Percentiles rank a stretch among this genome's conserved stretches.
These are phyloP conservation scores for Drosophila sulfurigaster DNA, from an alignment of 1,140 invertebrate genomes.

Conservation along the genomic window DNA sequence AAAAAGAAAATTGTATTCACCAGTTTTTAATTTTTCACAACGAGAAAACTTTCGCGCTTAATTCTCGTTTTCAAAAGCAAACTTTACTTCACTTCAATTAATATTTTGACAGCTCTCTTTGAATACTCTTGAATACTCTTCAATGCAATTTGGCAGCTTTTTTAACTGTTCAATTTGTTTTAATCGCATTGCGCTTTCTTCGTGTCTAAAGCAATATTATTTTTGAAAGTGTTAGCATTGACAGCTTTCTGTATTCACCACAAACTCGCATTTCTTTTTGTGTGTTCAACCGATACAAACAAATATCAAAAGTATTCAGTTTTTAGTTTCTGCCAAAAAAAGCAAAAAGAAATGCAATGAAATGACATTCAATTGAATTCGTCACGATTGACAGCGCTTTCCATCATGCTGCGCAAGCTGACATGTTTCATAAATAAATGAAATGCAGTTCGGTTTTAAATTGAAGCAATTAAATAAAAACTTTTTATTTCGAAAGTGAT, in stretches of 20 bases:
- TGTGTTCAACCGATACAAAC: neutral
- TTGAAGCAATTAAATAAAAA: neutral
- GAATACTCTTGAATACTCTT: neutral
- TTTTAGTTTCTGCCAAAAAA: neutral
- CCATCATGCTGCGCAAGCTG: neutral
- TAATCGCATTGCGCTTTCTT: neutral
- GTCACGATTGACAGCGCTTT: constrained; percentile 1
- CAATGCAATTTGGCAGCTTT: constrained; percentile 3
- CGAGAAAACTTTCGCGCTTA: neutral
- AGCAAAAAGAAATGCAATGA: neutral
- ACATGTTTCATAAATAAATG: neutral
- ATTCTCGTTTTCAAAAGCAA: neutral
- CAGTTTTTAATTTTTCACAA: no score
- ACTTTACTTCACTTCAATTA: neutral
- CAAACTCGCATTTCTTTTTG: neutral
- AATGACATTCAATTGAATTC: neutral
- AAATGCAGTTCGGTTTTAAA: neutral
- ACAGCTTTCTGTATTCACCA: neutral
- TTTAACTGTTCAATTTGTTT: neutral
- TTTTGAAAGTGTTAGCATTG: neutral
- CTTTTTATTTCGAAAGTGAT: neutral
- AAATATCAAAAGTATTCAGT: no score
- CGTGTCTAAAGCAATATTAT: neutral
- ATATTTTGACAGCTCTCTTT: neutral
- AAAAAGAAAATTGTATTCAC: no score